Conservation (phyloP, 2,113 vertebrate species). For the Ursus arctos region DNA sequence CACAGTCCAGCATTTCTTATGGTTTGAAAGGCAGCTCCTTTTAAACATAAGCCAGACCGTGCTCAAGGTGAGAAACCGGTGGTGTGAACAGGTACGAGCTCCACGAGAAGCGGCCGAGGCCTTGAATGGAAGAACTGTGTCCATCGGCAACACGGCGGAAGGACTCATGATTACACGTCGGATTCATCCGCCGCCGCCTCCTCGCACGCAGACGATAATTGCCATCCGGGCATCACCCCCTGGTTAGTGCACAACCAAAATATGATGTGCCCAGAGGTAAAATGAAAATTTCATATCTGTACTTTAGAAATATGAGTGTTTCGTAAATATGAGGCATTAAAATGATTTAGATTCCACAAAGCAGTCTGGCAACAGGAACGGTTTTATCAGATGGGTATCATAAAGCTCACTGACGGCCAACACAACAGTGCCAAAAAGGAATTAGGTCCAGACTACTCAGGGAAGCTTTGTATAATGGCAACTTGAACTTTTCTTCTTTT, state of each 20-base stretch:
- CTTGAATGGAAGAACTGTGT: not conserved
- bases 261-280: not conserved
- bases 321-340: constrained; percentile 60
- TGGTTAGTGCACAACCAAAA: not conserved
- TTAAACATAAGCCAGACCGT: constrained; percentile 30
- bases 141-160: not conserved
- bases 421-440: constrained; percentile 53
- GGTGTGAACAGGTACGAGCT: not conserved
- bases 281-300: constrained; percentile 65
- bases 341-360: constrained; percentile 62
- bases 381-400: constrained; percentile 53
- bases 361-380: constrained; percentile 40
- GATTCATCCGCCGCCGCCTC: not conserved
- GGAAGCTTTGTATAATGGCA: constrained; percentile 52
- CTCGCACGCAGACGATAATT: not conserved
- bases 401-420: constrained; percentile 43
- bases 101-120: not conserved
- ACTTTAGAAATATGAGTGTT: constrained; percentile 57
- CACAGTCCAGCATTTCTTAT: not conserved
- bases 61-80: not conserved
- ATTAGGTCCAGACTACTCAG: constrained; percentile 49
- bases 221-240: not conserved
- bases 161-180: fast-evolving
- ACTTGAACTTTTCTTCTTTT: constrained; percentile 67
- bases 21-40: not conserved